phyloP scores from a whole-genome alignment of 2,888 invertebrate species.

The Auanema sp. region DNA sequence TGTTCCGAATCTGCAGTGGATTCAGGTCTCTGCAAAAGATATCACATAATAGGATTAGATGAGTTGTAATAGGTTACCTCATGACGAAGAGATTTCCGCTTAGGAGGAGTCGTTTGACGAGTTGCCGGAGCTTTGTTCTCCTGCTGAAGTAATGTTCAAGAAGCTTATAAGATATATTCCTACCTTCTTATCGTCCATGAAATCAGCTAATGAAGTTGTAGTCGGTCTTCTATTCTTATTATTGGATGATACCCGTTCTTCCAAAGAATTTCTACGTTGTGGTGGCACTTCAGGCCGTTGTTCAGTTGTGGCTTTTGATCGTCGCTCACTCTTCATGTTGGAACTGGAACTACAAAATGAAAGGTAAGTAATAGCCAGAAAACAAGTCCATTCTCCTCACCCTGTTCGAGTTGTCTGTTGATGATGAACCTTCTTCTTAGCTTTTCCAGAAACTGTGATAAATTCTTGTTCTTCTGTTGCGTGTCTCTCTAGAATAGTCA shows the following conservation, averaged over 20 bases:
- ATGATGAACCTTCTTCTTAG: conserved; percentile 25
- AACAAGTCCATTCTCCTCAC: not conserved
- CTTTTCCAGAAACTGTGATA: conserved; percentile 29
- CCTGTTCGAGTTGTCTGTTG: conserved; percentile 9
- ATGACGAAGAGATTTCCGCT: conserved; percentile 9
- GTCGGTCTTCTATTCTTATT: conserved; percentile 8
- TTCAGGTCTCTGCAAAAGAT: not conserved
- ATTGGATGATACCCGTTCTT: conserved; percentile 8
- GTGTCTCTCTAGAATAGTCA: conserved; percentile 23
- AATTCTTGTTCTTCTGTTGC: conserved; percentile 28
- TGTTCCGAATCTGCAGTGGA: conserved; percentile 1
- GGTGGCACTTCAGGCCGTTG: not conserved
- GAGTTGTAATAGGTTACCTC: conserved; percentile 5
- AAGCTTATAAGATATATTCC: too few relatives aligned
- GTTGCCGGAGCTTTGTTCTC: too few relatives aligned
- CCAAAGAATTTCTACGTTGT: conserved; percentile 18
- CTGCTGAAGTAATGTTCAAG: too few relatives aligned
- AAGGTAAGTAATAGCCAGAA: not conserved
- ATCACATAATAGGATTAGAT: not conserved
- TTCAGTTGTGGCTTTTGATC: not conserved
- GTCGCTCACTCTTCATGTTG: conserved; percentile 13
- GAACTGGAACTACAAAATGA: conserved; percentile 13
- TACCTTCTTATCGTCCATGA: conserved; percentile 13
- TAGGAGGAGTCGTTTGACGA: conserved; percentile 12
- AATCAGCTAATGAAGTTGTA: conserved; percentile 16